Evolutionary conservation across 2,797 vertebrate genomes (phyloP).

Genomic region (Phylloscopus collybita): DNA sequence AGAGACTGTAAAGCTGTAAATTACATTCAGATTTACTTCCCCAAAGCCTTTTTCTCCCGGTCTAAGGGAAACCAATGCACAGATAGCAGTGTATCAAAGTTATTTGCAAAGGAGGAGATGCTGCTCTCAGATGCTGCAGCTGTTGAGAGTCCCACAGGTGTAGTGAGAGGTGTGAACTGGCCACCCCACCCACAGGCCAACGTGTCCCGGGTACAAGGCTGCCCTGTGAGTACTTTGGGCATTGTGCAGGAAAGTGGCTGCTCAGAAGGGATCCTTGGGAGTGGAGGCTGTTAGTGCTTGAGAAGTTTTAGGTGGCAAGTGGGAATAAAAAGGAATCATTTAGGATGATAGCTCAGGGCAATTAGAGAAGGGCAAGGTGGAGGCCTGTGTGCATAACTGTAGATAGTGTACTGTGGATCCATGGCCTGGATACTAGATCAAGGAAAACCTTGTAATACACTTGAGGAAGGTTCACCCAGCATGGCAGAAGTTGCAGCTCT

Average conservation of each 20-base stretch:
- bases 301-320: not conserved
- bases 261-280: not conserved
- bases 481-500: not conserved
- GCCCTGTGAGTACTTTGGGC: not conserved
- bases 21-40: not conserved
- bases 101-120: not conserved
- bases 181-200: not conserved
- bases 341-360: not conserved
- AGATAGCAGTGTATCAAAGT: not conserved
- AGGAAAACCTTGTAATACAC: not conserved
- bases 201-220: not conserved
- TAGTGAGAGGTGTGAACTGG: not conserved
- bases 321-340: not conserved
- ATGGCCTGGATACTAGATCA: not conserved
- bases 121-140: not conserved
- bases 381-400: not conserved
- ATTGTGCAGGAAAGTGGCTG: accelerated
- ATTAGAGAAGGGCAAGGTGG: not conserved
- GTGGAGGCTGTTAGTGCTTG: not conserved
- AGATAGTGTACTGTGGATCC: not conserved
- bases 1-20: not conserved
- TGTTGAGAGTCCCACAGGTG: not conserved
- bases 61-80: not conserved
- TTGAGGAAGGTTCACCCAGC: not conserved
- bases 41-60: not conserved